A percentile compares a stretch with the other conserved stretches of the same genome.
phyloP scores from a whole-genome alignment of 1,140 invertebrate genomes.

The Kradibia gibbosae region DNA sequence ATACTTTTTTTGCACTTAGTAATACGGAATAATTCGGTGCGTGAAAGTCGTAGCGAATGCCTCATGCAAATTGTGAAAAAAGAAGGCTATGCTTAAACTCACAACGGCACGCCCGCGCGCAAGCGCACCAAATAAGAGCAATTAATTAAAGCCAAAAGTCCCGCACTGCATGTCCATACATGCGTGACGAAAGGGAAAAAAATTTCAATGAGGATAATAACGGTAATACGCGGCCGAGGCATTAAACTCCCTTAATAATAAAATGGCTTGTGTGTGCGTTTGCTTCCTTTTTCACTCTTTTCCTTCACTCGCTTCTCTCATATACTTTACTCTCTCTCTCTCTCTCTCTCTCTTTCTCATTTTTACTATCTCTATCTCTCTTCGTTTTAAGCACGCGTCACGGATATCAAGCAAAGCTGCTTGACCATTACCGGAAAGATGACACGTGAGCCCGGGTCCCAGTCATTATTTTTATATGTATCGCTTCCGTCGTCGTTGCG shows the following conservation, averaged over 20 bases:
- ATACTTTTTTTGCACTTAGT: constrained; percentile 29
- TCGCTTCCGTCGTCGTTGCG: constrained; percentile 55
- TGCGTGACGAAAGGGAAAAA: constrained; percentile 39
- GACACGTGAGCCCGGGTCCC: constrained; percentile 59
- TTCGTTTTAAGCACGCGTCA: constrained; percentile 22
- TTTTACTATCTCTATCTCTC: background rate
- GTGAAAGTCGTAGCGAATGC: constrained; percentile 36
- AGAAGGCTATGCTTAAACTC: constrained; percentile 29
- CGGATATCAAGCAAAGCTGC: constrained; percentile 12
- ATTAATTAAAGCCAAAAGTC: constrained; percentile 43
- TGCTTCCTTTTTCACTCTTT: background rate
- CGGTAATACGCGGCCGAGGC: constrained; percentile 35
- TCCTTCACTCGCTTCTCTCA: no score
- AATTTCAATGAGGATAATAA: constrained; percentile 44
- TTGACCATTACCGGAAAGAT: constrained; percentile 58
- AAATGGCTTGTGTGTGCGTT: constrained; percentile 33
- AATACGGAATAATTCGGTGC: constrained; percentile 20
- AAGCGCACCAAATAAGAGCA: constrained; percentile 36
- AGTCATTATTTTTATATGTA: constrained; percentile 58
- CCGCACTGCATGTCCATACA: background rate
- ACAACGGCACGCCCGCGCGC: background rate
- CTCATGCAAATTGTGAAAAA: constrained; percentile 42
- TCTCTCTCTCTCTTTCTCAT: background rate
- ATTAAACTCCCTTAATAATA: constrained; percentile 49
- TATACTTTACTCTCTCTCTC: background rate